Evolutionary conservation across 2,888 invertebrate genomes (phyloP), one percentile per base, ranked within the genome.

Genomic region (Mycalesis mineus): DNA sequence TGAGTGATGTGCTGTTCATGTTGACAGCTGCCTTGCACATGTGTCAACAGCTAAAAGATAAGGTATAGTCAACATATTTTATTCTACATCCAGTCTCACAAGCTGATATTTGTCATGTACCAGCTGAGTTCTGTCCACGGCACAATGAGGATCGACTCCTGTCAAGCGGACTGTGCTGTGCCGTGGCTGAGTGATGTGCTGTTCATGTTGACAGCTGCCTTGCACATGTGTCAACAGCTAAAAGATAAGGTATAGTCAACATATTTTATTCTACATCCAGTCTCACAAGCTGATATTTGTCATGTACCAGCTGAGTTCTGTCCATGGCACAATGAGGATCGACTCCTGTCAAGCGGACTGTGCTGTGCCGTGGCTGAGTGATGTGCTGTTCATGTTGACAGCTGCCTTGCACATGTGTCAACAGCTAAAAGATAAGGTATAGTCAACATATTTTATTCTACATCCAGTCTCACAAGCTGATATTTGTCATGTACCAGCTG

Each of bases 361-460:
- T 72, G 95, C 97, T 0, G 96, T 98, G 54, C 97, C 97, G 7
- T 98, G 98, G 98, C 86, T 98, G 33, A 98, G 97, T 75, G 98
- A 98, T 80, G 97, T 97, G 0, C 91, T 98, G 45, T 95, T 97
- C 53, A 92, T 97, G 76, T 93, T 98, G 71, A 97, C 97, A 5
- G 95, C 97, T 47, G 96, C 97, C 17, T 91, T 98, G 62, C 98
- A 98, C 77, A 92, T 97, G 76, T 98, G 98, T 84, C 98, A 98
- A 84, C 97, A 98, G 87, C 91, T 98, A 63, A 97, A 97, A 90
- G 98, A 98, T 90, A 98, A 98, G 95, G 98, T 97, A 40, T n/a
- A n/a, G n/a, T n/a, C n/a, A n/a, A n/a, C n/a, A n/a, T n/a, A 95
- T 98, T 77, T 98, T 98, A 73, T 99, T 99, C 89, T 99, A 99